These are phyloP conservation scores for Sus cebifrons DNA, from an alignment of 2,797 vertebrate genomes.

Conservation along the genomic window DNA sequence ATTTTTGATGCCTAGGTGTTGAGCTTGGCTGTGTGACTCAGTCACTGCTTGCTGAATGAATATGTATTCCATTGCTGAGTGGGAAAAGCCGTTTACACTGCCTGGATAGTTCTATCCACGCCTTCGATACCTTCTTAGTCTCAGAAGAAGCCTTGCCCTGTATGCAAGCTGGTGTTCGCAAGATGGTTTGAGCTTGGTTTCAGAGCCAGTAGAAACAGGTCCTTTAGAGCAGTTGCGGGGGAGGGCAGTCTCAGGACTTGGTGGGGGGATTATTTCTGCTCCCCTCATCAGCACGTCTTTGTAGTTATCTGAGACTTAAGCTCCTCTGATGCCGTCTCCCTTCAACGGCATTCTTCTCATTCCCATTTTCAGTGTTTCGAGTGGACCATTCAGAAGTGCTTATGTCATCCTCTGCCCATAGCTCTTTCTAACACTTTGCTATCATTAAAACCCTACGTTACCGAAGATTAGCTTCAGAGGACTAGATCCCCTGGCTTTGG, in stretches of 20 bases:
- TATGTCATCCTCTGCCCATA: constrained; percentile 66
- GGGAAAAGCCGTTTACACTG: background rate
- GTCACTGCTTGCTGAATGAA: background rate
- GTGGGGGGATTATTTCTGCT: constrained; percentile 22
- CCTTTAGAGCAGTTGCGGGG: background rate
- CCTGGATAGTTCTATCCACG: background rate
- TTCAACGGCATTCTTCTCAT: constrained; percentile 71
- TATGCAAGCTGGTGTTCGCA: background rate
- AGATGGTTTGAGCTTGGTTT: background rate
- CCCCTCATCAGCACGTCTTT: constrained; percentile 16
- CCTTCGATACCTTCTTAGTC: background rate
- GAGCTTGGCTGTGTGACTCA: background rate
- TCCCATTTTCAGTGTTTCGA: constrained; percentile 71
- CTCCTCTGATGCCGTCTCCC: background rate
- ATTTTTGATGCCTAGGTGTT: constrained; percentile 40
- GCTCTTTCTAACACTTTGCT: constrained; percentile 67
- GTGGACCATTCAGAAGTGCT: constrained; percentile 64
- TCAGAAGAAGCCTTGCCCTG: background rate
- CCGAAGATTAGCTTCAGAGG: constrained; percentile 48
- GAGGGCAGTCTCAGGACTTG: background rate
- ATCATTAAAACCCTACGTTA: constrained; percentile 63
- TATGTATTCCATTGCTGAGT: background rate
- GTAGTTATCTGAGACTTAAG: background rate
- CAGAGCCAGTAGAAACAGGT: background rate
- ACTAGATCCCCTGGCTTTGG: constrained; percentile 50